A percentile compares a stretch with the other conserved stretches of the same genome.
These are phyloP conservation scores for Hirtodrosophila cameraria DNA, from an alignment of 2,888 invertebrate genomes.

Conservation along the genomic window DNA sequence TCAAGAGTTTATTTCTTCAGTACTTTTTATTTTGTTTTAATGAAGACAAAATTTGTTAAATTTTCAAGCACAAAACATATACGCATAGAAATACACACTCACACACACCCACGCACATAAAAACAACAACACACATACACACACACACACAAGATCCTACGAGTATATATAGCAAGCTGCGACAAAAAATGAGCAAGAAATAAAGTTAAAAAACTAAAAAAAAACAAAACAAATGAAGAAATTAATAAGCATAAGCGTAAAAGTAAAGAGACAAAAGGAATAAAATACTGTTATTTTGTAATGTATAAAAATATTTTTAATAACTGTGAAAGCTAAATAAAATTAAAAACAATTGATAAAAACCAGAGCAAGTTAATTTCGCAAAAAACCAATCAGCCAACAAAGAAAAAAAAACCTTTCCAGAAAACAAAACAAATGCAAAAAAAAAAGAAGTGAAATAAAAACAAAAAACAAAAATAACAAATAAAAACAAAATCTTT, in stretches of 20 bases:
- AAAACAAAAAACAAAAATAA: constrained; percentile 42
- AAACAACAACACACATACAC: constrained; percentile 24
- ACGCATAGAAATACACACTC: constrained; percentile 34
- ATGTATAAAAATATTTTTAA: constrained; percentile 84
- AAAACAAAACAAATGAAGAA: constrained; percentile 36
- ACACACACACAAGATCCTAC: constrained; percentile 54
- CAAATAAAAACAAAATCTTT: constrained; percentile 71
- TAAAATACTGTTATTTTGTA: constrained; percentile 84
- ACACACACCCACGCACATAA: constrained; percentile 10
- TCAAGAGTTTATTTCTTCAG: constrained; percentile 13
- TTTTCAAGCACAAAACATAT: constrained; percentile 67
- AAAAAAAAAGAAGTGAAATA: constrained; percentile 41
- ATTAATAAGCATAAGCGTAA: constrained; percentile 74
- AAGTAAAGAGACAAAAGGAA: constrained; percentile 71
- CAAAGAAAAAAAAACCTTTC: constrained; percentile 53
- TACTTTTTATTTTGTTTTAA: constrained; percentile 41
- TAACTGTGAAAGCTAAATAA: constrained; percentile 84
- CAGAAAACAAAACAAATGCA: constrained; percentile 46
- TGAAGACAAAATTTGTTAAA: constrained; percentile 40
- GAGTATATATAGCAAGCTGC: constrained; percentile 68
- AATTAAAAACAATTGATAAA: constrained; percentile 76
- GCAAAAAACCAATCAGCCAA: constrained; percentile 39
- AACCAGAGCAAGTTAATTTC: constrained; percentile 61
- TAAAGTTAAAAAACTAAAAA: constrained; percentile 57
- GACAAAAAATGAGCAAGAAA: constrained; percentile 65